Base-by-base conservation (phyloP, 2,797 vertebrate species). In the Delichon dasypus region DNA sequence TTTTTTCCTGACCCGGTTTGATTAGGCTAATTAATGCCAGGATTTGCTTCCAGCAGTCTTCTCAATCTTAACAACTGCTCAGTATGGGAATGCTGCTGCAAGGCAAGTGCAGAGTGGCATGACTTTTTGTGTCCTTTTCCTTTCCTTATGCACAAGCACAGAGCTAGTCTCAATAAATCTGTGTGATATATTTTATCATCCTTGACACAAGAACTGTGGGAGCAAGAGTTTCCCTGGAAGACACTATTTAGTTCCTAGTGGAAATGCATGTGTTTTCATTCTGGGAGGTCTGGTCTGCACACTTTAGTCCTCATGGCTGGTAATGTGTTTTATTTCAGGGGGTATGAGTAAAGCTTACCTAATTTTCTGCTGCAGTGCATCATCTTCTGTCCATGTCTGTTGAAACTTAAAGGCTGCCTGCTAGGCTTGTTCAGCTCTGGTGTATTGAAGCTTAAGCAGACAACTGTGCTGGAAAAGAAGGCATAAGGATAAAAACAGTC, bases 291-390 rank as follows among this genome's bases (percentile, higher is more conserved):
- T 91, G 62, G 25, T 82, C 54, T 66, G 84, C 42, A 40, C 34
- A 50, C 72, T 91, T 80, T 36, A 73, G 68, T 79, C 48, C 44
- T 68, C 0, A 0, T 78, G 76, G 57, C 60, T 15, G 3, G n/a
- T 85, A 95, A 93, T 74, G 75, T 84, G 34, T 89, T 97, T 95
- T 95, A 87, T 92, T 92, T 90, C 45, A 78, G 42, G 36, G 58
- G 16, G 26, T 82, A 51, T 95, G 91, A 95, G 88, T 91, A 94
- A 91, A 86, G 45, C 45, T 93, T 51, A 94, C 50, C 66, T 85
- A 67, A 88, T 93, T 95, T 95, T 93, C 70, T 95, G 50, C 79
- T 95, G 89, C 48, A 53, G 26, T 73, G 68, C 57, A 85, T 92
- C 23, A 82, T 85, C 55, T 68, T 78, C 34, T 74, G 88, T 90